These are phyloP conservation scores for Heptranchias perlo DNA, from an alignment of 2,113 vertebrate species.

Conservation along the genomic window DNA sequence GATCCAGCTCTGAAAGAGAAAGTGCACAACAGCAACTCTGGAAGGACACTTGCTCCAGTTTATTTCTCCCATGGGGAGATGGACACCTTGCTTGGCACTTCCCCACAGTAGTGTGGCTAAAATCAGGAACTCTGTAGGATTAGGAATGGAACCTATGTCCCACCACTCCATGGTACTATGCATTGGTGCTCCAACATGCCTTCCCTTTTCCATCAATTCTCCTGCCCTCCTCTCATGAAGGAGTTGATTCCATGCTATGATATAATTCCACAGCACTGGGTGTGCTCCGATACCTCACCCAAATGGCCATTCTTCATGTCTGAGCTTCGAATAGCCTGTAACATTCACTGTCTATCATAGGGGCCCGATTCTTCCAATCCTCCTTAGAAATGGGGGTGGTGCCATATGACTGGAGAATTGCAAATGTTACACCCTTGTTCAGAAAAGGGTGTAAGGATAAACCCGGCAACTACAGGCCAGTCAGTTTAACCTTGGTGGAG, in stretches of 20 bases:
- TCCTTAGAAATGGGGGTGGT: too few relatives aligned
- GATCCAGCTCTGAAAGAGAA: not conserved
- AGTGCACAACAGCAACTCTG: not conserved
- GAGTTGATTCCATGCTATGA: not conserved
- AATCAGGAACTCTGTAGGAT: not conserved
- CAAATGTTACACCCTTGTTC: too few relatives aligned
- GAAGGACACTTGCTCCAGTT: not conserved
- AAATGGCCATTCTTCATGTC: not conserved
- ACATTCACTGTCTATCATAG: too few relatives aligned
- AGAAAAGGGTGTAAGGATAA: too few relatives aligned
- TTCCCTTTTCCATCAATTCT: not conserved
- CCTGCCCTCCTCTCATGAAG: not conserved
- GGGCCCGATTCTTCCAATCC: too few relatives aligned
- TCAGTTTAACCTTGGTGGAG: too few relatives aligned
- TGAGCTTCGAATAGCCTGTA: too few relatives aligned
- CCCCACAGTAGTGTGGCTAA: not conserved
- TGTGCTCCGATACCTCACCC: not conserved
- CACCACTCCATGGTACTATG: not conserved
- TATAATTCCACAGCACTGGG: not conserved
- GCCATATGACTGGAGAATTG: too few relatives aligned
- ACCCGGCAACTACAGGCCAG: too few relatives aligned
- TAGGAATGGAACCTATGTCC: not conserved
- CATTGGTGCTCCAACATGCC: too few relatives aligned
- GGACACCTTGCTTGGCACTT: not conserved
- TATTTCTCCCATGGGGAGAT: not conserved